Percentiles rank a stretch among this genome's conserved stretches.
phyloP scores from a whole-genome alignment of 1,140 invertebrate species.

The Archegozetes longisetosus region DNA sequence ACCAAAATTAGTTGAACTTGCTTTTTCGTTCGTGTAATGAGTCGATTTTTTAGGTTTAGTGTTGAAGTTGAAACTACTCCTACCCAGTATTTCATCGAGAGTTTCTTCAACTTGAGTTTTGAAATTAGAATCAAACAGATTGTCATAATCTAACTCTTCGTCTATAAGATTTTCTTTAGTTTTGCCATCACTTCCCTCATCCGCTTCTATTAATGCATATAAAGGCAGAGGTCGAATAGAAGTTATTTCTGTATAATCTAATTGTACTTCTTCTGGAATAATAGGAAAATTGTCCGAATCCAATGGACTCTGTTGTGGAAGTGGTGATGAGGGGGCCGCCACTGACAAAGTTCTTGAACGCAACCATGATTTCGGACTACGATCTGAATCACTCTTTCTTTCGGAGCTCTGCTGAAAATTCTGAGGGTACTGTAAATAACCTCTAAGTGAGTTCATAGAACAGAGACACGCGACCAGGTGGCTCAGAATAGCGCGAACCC shows the following conservation, averaged over 20 bases:
- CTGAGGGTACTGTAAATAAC: neutral
- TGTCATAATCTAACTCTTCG: conserved; percentile 25
- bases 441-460: conserved; percentile 14
- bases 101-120: conserved; percentile 50
- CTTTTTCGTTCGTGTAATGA: conserved; percentile 21
- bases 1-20: conserved; percentile 57
- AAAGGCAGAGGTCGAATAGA: conserved; percentile 90
- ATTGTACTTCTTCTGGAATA: conserved; percentile 59
- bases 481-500: conserved; percentile 92
- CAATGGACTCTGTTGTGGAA: conserved; percentile 32
- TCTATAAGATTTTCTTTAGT: neutral
- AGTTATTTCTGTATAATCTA: conserved; percentile 90
- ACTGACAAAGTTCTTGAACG: conserved; percentile 61
- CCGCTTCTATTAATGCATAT: conserved; percentile 84
- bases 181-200: conserved; percentile 28
- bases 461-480: conserved; percentile 61
- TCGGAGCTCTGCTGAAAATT: conserved; percentile 16
- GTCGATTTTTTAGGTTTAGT: conserved; percentile 16
- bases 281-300: conserved; percentile 29
- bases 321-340: conserved; percentile 21
- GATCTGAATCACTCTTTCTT: conserved; percentile 3
- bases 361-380: conserved; percentile 41
- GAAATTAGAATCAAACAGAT: conserved; percentile 23
- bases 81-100: conserved; percentile 46
- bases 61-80: conserved; percentile 20